Evolutionary conservation across 2,888 invertebrate species (phyloP).

Genomic region (Hyalella azteca): DNA sequence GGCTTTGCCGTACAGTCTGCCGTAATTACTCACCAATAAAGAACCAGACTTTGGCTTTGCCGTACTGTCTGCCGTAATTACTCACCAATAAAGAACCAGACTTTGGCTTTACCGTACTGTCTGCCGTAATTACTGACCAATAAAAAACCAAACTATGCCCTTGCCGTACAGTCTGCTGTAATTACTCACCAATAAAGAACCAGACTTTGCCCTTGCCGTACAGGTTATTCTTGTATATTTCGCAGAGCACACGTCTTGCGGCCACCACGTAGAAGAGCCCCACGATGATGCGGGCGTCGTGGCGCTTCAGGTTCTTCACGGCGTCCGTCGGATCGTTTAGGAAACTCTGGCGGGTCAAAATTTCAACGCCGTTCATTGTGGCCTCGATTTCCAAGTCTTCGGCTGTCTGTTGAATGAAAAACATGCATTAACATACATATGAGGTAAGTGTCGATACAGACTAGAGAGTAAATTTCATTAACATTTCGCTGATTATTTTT

Average conservation of each 20-base stretch:
- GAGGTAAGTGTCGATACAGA: no score
- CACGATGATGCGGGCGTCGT: conserved; percentile 97
- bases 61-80: no score
- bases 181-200: conserved; percentile 91
- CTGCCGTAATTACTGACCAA: conserved; percentile 78
- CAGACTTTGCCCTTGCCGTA: conserved; percentile 97
- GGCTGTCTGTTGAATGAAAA: no score
- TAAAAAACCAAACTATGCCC: conserved; percentile 98
- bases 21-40: no score
- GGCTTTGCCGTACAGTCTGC: no score
- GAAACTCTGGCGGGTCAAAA: conserved; percentile 95
- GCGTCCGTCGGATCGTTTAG: conserved; percentile 96
- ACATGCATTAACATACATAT: no score
- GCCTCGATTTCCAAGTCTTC: conserved; percentile 95
- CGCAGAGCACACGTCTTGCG: conserved; percentile 93
- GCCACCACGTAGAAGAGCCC: conserved; percentile 98
- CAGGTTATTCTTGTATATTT: conserved; percentile 90
- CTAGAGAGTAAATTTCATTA: no score
- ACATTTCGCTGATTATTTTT: no score
- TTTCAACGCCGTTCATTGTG: conserved; percentile 90
- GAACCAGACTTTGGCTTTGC: no score
- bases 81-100: conserved; percentile 98
- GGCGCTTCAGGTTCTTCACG: conserved; percentile 86
- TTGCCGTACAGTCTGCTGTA: conserved; percentile 90
- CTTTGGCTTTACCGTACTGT: conserved; percentile 92